Base-by-base conservation (phyloP, 2,888 invertebrate genomes). In the Agrypnus murinus region DNA sequence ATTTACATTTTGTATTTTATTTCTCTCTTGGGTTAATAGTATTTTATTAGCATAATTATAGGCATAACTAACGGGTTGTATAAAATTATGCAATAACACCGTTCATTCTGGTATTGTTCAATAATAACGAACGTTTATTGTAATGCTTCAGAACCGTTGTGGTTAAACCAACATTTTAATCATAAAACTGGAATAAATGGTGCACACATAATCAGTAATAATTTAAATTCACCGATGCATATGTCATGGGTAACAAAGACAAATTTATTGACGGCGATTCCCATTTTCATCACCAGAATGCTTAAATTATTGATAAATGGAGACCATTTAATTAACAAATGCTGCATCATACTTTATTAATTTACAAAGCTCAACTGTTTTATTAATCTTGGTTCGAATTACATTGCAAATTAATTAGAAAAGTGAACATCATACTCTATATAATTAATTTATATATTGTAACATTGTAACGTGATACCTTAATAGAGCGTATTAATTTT, bases 191-290 rank as follows among this genome's bases (percentile, higher is more conserved):
- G 38, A 53, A 55, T 57, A 55, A 55, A 55, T 65, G 45, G 36
- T 34, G 65, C 36, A 65, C 10, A 65, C 10, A 65, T 65, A 65
- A 65, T 65, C 32, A 65, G 57, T 31, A 65, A 65, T 65, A 55
- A 65, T 55, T 65, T 45, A 55, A 40, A 34, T 19, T 25, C 25
- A 12, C 43, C 17, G 32, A 55, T 65, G 65, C 55, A 57, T 65
- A 43, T 65, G 65, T 55, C 55, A 55, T 25, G 50, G 15, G 36
- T 32, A 45, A 55, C 34, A 65, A 65, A 65, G 36, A 57, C 15
- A 55, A 25, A 65, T 65, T 65, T 65, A 65, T 65, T 57, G 25
- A 25, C 25, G 57, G 34, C 8, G n/a, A 65, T 55, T 55, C 32
- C 19, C 55, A 55, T 55, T 55, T 55, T 55, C 55, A 55, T 10